Evolutionary conservation across 2,113 vertebrate genomes (phyloP).

Genomic region (Arenaria interpres): DNA sequence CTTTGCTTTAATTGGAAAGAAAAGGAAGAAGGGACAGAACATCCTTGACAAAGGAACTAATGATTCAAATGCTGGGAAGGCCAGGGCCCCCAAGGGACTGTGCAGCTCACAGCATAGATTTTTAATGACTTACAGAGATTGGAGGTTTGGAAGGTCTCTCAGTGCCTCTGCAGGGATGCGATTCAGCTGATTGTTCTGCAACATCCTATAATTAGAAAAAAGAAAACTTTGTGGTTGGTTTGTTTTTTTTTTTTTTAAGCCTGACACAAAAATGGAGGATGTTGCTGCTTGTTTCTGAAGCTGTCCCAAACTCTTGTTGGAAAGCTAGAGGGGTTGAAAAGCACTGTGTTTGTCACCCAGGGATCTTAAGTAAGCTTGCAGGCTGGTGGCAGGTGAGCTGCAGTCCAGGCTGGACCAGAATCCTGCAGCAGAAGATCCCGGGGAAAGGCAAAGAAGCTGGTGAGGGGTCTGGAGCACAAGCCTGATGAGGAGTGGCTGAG

Average conservation of each 20-base stretch:
- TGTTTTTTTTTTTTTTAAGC: not conserved
- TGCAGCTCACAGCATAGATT: not conserved
- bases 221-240: not conserved
- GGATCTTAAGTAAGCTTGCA: not conserved
- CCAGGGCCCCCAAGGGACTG: not conserved
- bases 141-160: conserved; percentile 90
- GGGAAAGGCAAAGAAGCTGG: not conserved
- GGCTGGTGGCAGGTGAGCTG: not conserved
- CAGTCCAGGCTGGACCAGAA: not conserved
- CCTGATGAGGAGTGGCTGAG: not conserved
- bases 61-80: conserved; percentile 49
- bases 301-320: not conserved
- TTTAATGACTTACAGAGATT: conserved; percentile 89
- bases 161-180: conserved; percentile 86
- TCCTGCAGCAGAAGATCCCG: not conserved
- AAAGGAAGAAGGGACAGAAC: conserved; percentile 40
- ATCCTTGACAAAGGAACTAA: conserved; percentile 32
- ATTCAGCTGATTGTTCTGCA: conserved; percentile 93
- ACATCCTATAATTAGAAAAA: conserved; percentile 83
- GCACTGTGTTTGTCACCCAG: not conserved
- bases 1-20: conserved; percentile 30
- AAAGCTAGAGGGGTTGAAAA: not conserved
- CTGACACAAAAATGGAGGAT: not conserved
- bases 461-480: not conserved
- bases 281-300: not conserved